Percentiles rank a stretch among this genome's conserved stretches.
phyloP scores from a whole-genome alignment of 2,113 vertebrate genomes.

The Balaeniceps rex region DNA sequence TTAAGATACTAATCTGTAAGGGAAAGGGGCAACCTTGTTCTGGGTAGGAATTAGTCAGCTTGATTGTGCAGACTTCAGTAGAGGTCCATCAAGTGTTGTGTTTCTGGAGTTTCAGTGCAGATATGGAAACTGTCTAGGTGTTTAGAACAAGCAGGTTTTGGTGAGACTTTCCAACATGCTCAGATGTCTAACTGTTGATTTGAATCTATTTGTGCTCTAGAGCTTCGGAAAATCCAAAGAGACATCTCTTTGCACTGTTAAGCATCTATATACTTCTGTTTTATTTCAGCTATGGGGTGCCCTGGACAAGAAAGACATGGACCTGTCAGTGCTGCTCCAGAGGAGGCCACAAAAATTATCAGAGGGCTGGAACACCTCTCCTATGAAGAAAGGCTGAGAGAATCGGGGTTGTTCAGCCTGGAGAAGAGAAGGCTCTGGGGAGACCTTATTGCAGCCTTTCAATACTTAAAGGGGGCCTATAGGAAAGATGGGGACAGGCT shows the following conservation, averaged over 20 bases:
- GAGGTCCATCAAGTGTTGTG: background rate
- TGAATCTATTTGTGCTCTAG: background rate
- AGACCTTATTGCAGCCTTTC: background rate
- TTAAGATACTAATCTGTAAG: background rate
- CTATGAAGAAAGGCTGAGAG: background rate
- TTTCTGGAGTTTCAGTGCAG: background rate
- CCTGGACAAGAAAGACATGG: background rate
- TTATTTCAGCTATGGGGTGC: background rate
- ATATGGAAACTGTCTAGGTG: background rate
- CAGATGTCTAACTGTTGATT: background rate
- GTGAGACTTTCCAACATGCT: background rate
- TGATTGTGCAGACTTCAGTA: background rate
- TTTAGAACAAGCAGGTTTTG: background rate
- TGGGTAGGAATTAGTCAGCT: background rate
- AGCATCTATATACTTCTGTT: background rate
- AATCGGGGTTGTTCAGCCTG: background rate
- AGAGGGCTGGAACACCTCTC: accelerated
- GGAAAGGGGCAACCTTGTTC: background rate
- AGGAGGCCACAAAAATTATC: background rate
- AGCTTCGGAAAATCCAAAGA: background rate
- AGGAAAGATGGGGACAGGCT: background rate
- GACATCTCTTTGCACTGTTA: background rate
- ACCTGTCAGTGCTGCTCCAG: background rate
- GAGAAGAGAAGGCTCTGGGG: accelerated
- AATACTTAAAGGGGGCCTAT: accelerated